Percentiles rank a stretch among this genome's conserved stretches.
Conservation (phyloP, 2,797 vertebrate genomes). For the Poecilia wingei region DNA sequence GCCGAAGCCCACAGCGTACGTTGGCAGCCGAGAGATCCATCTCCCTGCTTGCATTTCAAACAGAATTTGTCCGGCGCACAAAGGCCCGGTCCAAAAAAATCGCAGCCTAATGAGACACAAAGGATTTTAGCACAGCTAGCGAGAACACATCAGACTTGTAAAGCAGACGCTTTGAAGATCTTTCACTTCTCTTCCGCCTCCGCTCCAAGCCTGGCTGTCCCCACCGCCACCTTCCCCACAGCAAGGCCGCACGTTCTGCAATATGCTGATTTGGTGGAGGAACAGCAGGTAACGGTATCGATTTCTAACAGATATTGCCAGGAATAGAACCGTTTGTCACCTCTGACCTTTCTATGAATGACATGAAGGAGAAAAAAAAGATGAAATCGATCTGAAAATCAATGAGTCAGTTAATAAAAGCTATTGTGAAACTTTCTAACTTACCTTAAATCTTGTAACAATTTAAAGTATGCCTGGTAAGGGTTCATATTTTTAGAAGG, state of each 20-base stretch:
- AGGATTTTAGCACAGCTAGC: constrained; percentile 69
- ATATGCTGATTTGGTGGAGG: constrained; percentile 46
- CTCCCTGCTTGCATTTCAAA: constrained; percentile 70
- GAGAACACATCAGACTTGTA: constrained; percentile 75
- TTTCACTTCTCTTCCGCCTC: constrained; percentile 59
- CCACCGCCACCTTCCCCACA: constrained; percentile 58
- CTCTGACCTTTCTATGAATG: not conserved
- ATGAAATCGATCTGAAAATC: constrained; percentile 12
- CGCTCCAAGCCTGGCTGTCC: constrained; percentile 48
- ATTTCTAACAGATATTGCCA: constrained; percentile 32
- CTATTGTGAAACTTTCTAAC: constrained; percentile 5
- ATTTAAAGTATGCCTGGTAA: not conserved
- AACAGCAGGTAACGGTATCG: constrained; percentile 17
- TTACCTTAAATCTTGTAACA: constrained; percentile 30
- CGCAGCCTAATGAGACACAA: constrained; percentile 77
- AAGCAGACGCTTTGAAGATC: constrained; percentile 78
- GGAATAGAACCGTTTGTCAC: constrained; percentile 15
- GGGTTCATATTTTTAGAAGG: not conserved
- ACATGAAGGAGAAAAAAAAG: not conserved
- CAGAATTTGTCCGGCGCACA: constrained; percentile 69
- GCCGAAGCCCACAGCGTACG: constrained; percentile 43
- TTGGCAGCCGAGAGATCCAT: constrained; percentile 21
- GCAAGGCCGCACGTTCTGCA: constrained; percentile 55
- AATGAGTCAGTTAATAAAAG: constrained; percentile 8
- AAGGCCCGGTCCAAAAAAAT: constrained; percentile 68